Percentiles rank a stretch among this genome's conserved stretches.
Conservation (phyloP, 2,888 invertebrate genomes). For the Heliconius ismenius region DNA sequence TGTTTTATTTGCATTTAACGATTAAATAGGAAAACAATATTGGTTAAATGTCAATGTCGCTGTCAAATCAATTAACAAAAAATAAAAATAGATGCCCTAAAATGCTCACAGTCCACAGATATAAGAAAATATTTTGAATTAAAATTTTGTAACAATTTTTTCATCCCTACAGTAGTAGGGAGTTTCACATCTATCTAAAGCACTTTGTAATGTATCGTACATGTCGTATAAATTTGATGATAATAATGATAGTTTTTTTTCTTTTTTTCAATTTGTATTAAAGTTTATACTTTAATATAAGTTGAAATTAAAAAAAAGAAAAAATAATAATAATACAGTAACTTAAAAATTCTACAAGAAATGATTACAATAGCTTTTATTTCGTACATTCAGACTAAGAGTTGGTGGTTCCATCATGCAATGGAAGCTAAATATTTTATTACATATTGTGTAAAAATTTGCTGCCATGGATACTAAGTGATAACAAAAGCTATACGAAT, state of each 20-base stretch:
- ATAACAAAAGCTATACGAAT: slow-evolving; percentile 30
- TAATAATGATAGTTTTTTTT: background rate
- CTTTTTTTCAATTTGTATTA: too few species aligned
- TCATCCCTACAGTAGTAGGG: too few species aligned
- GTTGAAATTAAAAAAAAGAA: too few species aligned
- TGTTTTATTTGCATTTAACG: background rate
- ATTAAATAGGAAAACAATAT: background rate
- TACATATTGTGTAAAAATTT: background rate
- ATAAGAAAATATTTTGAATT: background rate
- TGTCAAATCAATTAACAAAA: background rate
- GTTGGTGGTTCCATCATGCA: background rate
- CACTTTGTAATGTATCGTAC: background rate
- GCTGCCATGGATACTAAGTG: slow-evolving; percentile 41
- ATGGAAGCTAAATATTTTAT: background rate
- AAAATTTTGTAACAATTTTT: too few species aligned
- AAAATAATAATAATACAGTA: background rate
- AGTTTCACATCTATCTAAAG: background rate
- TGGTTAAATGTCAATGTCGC: background rate
- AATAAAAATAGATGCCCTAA: background rate
- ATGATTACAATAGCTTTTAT: background rate
- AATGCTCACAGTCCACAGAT: background rate
- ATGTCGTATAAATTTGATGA: background rate
- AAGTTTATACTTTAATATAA: background rate
- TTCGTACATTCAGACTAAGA: background rate
- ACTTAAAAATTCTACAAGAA: background rate